Conservation (phyloP, 2,113 vertebrate genomes). For the Centropus bengalensis region DNA sequence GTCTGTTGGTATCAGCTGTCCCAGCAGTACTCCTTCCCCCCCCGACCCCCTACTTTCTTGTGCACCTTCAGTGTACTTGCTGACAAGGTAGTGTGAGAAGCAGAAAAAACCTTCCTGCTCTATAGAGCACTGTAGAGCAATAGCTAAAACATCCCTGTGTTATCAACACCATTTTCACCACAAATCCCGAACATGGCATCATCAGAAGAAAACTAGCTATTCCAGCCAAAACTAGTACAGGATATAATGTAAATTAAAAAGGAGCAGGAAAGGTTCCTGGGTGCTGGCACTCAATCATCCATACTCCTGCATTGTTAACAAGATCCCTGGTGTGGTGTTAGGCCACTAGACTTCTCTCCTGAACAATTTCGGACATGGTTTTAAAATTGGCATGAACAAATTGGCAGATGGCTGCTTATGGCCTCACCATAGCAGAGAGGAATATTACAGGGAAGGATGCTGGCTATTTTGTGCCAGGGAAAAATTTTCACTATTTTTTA, state of each 20-base stretch:
- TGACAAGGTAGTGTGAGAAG: too few species aligned
- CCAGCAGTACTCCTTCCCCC: rapidly evolving
- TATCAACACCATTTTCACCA: too few species aligned
- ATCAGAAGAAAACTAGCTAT: background rate
- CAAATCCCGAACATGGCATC: background rate
- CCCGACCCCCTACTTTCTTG: background rate
- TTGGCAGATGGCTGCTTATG: background rate
- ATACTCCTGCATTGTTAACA: background rate
- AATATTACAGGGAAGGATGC: background rate
- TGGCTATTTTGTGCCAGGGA: background rate
- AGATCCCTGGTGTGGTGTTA: background rate
- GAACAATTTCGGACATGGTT: background rate
- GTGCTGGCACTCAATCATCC: background rate
- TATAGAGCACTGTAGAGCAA: too few species aligned
- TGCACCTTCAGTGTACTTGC: too few species aligned
- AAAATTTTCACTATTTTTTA: background rate
- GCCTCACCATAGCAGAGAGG: background rate
- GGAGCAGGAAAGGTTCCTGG: background rate
- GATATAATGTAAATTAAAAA: background rate
- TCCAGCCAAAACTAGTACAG: background rate
- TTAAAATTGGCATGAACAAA: background rate
- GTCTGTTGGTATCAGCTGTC: background rate
- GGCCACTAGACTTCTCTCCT: background rate
- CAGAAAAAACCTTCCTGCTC: too few species aligned
- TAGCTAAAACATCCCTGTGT: too few species aligned